Base-by-base conservation (phyloP, 2,797 vertebrate species). In the Spatula clypeata region DNA sequence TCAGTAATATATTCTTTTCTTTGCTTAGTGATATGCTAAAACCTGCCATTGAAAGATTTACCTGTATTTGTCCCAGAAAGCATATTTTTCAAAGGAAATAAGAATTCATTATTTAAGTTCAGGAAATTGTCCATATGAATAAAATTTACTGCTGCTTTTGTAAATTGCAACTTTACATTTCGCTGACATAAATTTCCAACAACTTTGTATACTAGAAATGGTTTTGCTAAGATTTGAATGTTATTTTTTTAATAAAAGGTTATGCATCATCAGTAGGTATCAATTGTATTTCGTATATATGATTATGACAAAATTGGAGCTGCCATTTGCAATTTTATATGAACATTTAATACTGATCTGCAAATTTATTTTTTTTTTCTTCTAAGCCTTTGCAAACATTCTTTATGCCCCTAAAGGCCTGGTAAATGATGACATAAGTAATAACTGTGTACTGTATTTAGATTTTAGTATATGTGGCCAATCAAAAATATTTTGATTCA, bases 121-220 rank as follows among this genome's bases (percentile, higher is more conserved):
- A 93, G 89, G 90, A 97, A 95, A 92, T 54, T 94, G 75, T 93
- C 90, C 95, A 92, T 95, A 95, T 91, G 80, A 87, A 93, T 94
- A 91, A 96, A 94, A 97, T 95, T 96, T 95, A 93, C 92, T 95
- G 95, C 97, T 96, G 97, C 97, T 98, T 98, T 97, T 98, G 97
- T 98, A 98, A 98, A 98, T 97, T 93, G 94, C 97, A 94, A 97
- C 94, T 98, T 98, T 96, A 97, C 97, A 97, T 97, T 98, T 97
- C 80, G 62, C 95, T 91, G 95, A 96, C 96, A 97, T 97, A 94
- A 98, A 97, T 98, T 98, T 98, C 97, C 97, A 98, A 97, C 75
- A 94, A 98, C 97, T 98, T 98, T 98, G 97, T 98, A 98, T 98
- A 98, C 93, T 95, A 96, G 92, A 97, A 98, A 96, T 97, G 97